A percentile compares a stretch with the other conserved stretches of the same genome.
Evolutionary conservation across 2,113 vertebrate species (phyloP).

Genomic region (Chelonoidis abingdonii): DNA sequence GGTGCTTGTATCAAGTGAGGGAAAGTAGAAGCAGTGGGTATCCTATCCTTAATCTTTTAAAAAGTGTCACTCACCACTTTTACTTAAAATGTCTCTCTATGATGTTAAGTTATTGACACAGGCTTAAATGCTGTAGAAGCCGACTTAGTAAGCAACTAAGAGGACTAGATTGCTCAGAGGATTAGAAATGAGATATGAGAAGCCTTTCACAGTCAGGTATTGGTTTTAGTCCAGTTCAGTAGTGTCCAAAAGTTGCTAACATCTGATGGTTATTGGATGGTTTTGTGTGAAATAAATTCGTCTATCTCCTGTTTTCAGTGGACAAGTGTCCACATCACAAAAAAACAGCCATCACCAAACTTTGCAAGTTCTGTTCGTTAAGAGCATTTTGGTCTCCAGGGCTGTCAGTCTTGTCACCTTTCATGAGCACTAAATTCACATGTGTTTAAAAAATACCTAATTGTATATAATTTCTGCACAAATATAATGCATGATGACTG

Average conservation of each 20-base stretch:
- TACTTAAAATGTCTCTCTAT: not conserved
- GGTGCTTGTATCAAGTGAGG: not conserved
- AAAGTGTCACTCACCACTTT: not conserved
- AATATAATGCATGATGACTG: not conserved
- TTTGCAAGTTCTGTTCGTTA: not conserved
- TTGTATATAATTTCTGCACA: not conserved
- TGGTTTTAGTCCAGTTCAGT: not conserved
- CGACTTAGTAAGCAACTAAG: not conserved
- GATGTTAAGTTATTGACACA: not conserved
- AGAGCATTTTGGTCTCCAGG: not conserved
- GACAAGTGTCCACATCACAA: not conserved
- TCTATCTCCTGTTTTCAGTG: not conserved
- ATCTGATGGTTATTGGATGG: not conserved
- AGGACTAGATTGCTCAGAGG: not conserved
- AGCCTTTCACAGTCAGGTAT: not conserved
- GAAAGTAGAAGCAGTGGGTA: not conserved
- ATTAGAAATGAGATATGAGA: not conserved
- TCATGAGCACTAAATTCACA: not conserved
- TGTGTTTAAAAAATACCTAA: not conserved
- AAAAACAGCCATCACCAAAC: fast-evolving
- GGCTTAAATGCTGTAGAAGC: fast-evolving
- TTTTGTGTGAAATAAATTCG: not conserved
- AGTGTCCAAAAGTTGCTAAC: not conserved
- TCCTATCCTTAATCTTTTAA: not conserved
- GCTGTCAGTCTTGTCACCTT: not conserved